Evolutionary conservation across 2,113 vertebrate genomes (phyloP).

Genomic region (Otis tarda): DNA sequence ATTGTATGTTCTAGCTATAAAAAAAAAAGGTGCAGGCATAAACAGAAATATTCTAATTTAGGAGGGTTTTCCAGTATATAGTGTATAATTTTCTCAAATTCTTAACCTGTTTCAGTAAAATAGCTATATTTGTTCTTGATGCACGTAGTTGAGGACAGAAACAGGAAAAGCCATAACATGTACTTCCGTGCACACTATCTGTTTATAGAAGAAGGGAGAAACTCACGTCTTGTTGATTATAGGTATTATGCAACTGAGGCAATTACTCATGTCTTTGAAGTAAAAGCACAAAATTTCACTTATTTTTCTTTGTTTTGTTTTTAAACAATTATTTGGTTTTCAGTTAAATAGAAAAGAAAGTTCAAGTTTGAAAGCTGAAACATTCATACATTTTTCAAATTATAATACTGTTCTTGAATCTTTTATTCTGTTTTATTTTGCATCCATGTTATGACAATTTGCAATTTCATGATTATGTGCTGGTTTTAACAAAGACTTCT

Average conservation of each 20-base stretch:
- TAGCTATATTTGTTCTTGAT: neutral
- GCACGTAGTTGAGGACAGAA: neutral
- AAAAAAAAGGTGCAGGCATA: neutral
- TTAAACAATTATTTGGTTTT: neutral
- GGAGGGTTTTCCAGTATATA: neutral
- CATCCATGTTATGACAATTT: neutral
- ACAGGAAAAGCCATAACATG: neutral
- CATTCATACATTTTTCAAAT: neutral
- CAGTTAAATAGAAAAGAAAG: neutral
- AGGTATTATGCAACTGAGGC: neutral
- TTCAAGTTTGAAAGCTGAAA: neutral
- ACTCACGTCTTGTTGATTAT: neutral
- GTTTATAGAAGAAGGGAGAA: slow-evolving; percentile 3
- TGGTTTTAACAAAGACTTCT: neutral
- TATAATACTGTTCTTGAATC: neutral
- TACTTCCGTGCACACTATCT: neutral
- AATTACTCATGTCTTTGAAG: neutral
- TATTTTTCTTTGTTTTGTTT: neutral
- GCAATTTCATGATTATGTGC: neutral
- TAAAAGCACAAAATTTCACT: neutral
- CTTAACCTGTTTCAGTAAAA: neutral
- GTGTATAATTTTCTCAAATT: neutral
- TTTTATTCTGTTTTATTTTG: neutral
- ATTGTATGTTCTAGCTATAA: neutral
- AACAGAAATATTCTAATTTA: slow-evolving; percentile 2